Conservation (phyloP, 2,113 vertebrate species). For the Nesogale talazaci region DNA sequence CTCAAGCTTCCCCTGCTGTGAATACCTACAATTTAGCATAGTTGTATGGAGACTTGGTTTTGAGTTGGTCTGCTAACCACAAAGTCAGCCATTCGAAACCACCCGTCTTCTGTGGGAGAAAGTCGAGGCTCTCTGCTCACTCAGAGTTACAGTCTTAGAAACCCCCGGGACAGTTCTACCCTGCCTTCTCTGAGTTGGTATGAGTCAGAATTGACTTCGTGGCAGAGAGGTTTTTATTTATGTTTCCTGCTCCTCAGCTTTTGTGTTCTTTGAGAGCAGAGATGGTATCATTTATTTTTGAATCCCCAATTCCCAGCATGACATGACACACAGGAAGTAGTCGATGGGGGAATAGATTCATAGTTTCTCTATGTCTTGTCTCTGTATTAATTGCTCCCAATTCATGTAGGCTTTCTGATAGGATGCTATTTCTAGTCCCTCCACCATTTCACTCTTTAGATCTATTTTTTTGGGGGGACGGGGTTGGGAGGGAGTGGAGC, state of each 20-base stretch:
- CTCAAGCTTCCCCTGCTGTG: background rate
- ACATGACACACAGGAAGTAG: background rate
- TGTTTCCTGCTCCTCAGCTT: background rate
- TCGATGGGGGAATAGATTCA: background rate
- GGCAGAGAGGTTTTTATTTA: too few relatives aligned
- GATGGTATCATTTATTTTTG: background rate
- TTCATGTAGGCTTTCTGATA: background rate
- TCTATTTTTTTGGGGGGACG: too few relatives aligned
- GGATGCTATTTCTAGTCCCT: background rate
- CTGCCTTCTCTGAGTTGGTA: too few relatives aligned
- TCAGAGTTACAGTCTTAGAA: too few relatives aligned
- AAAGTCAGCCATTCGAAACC: too few relatives aligned
- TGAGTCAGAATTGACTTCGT: too few relatives aligned
- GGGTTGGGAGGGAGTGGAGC: too few relatives aligned
- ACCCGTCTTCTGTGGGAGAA: too few relatives aligned
- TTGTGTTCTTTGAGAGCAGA: background rate
- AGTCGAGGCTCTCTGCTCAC: too few relatives aligned
- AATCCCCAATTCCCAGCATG: background rate
- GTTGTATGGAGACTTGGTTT: background rate
- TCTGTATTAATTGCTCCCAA: conserved; percentile 12
- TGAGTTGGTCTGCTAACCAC: too few relatives aligned
- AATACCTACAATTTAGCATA: background rate
- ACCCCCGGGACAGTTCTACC: too few relatives aligned
- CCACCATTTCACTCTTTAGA: conserved; percentile 8
- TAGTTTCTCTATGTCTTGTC: background rate